Evolutionary conservation across 2,888 invertebrate species (phyloP).

Genomic region (Formica aserva): DNA sequence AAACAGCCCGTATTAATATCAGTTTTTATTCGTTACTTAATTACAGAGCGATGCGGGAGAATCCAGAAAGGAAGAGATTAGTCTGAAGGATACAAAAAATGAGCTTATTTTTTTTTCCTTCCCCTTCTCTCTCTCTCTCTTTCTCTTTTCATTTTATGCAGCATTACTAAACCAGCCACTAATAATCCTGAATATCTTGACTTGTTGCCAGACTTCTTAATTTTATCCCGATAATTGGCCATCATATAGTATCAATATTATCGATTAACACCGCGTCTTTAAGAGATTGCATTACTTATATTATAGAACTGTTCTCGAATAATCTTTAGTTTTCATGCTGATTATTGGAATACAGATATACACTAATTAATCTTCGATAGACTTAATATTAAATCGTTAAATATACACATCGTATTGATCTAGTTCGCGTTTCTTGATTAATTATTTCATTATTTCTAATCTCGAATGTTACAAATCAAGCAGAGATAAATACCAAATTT

Average conservation of each 20-base stretch:
- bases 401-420: neutral
- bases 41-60: constrained; percentile 58
- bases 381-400: neutral
- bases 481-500: constrained; percentile 6
- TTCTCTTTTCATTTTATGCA: constrained; percentile 24
- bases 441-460: constrained; percentile 11
- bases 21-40: constrained; percentile 71
- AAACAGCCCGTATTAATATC: constrained; percentile 59
- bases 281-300: constrained; percentile 19
- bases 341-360: neutral
- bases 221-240: constrained; percentile 62
- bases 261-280: constrained; percentile 26
- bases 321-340: neutral
- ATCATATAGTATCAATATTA: constrained; percentile 31
- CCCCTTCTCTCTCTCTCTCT: neutral
- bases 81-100: constrained; percentile 5
- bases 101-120: neutral
- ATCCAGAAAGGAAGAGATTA: constrained; percentile 66
- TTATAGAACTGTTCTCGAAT: constrained; percentile 42
- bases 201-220: constrained; percentile 63
- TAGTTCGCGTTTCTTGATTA: neutral
- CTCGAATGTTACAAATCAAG: neutral
- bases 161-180: constrained; percentile 16
- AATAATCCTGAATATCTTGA: constrained; percentile 64
- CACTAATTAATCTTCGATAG: neutral